These are phyloP conservation scores for Pagrus major DNA, from an alignment of 2,113 vertebrate genomes.

Conservation along the genomic window DNA sequence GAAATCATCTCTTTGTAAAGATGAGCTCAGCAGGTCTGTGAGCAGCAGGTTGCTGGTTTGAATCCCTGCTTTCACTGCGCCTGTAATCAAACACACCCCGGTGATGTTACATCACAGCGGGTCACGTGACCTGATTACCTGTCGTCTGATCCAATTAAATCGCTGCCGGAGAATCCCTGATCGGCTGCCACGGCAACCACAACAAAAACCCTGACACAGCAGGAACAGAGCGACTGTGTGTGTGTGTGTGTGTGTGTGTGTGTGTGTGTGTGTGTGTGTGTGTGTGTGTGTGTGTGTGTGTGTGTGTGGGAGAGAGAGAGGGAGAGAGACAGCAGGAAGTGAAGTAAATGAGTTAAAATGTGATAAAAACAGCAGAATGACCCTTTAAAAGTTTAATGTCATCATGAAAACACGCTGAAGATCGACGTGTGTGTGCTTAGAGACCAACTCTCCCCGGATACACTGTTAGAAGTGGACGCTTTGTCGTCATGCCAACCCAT, in stretches of 20 bases:
- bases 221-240: conserved; percentile 3
- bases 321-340: not conserved
- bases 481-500: conserved; percentile 68
- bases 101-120: conserved; percentile 22
- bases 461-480: conserved; percentile 26
- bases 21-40: too few species aligned
- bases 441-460: conserved; percentile 43
- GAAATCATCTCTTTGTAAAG: too few species aligned
- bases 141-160: conserved; percentile 55
- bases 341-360: not conserved
- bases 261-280: conserved; percentile 14
- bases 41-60: not conserved
- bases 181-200: conserved; percentile 13
- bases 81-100: conserved; percentile 13
- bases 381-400: not conserved
- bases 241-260: conserved; percentile 21
- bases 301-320: too few species aligned
- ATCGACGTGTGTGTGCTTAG: not conserved
- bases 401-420: not conserved
- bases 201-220: conserved; percentile 51
- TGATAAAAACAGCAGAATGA: not conserved
- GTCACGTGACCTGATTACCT: conserved; percentile 54
- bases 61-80: not conserved
- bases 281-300: conserved; percentile 16
- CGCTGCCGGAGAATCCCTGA: conserved; percentile 35